Evolutionary conservation across 2,888 invertebrate genomes (phyloP), one percentile per base, ranked within the genome.

Genomic region (Drosophila mayaguana): DNA sequence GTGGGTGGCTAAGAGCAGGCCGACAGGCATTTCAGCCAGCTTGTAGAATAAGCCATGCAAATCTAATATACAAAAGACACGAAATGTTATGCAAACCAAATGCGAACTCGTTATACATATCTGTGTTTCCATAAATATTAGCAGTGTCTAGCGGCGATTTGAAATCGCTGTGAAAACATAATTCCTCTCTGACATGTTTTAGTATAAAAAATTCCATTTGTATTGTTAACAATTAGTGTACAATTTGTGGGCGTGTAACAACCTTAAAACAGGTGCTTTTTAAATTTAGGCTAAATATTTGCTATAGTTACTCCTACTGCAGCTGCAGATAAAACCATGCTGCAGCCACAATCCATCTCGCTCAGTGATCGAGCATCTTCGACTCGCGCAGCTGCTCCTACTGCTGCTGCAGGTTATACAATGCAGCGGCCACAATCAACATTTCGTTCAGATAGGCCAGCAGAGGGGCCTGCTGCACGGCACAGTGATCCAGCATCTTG

Each of bases 401-500:
- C 34, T 91, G 91, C 48, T 91, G 91, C 68, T 92, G 92, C 51
- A 93, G 78, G 84, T 93, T 93, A 25, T 87, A 91, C 5, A 93
- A 77, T 4, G 92, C 93, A 18, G 91, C 91, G 12, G 91, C 90
- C 25, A 92, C 91, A 64, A 90, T 80, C 66, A 93, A 71, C 76
- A 92, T 91, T 80, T 93, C 93, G 83, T 92, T 92, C 4, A 93
- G 82, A 77, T 92, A 91, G 51, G 90, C 88, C 78, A 91, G 87
- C 38, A 92, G 68, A 51, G 91, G 72, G 18, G 88, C 83, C 67
- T 93, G 90, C 54, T 91, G 81, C 67, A 92, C 82, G 38, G 91
- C 87, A 63, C 89, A 83, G 25, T 92, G 90, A 57, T 91, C 92
- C 14, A 93, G 75, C 45, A 93, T 83, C 64, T 90, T 91, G 63